Base-by-base conservation (phyloP, 2,797 vertebrate species). In the Fringilla coelebs region DNA sequence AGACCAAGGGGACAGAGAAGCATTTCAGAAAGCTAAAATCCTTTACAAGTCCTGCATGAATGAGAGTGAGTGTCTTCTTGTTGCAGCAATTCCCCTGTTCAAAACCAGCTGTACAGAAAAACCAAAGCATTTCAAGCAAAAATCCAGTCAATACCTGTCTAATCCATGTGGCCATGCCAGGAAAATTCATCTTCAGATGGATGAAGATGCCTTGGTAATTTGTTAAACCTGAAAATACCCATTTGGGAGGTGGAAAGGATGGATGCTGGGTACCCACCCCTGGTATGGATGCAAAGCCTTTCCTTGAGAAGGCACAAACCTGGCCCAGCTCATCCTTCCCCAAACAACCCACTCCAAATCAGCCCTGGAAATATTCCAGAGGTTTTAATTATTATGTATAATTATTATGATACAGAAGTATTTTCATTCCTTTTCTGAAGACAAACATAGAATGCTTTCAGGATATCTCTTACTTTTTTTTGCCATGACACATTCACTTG, bases 31-130 rank as follows among this genome's bases (percentile, higher is more conserved):
- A 96, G 99, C 99, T 81, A 99, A 99, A 97, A 96, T 95, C 57
- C 98, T 99, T 32, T 99, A 99, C 96, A 98, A 95, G 92, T 99
- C 99, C 72, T 99, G 99, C 97, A 99, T 99, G 98, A 99, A 99
- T 63, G 98, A 99, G 90, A 99, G 99, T 99, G 97, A 98, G 98
- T 97, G 10, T 57, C 43, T 61, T 41, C 77, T 60, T 41, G 11
- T 72, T 49, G 65, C 66, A 19, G 17, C 14, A 11, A n/a, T 74
- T 40, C 55, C 45, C n/a, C 36, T 57, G n/a, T 24, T 88, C 51
- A 17, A 25, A 24, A 43, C 28, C 38, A 78, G 26, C 4, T 3
- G 12, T 13, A 41, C 54, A 48, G 9, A 61, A 77, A 49, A 28
- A 14, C 9, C 43, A 14, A 11, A 5, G n/a, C 8, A 31, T 85